phyloP scores from a whole-genome alignment of 2,888 invertebrate genomes.

The Allygus modestus region DNA sequence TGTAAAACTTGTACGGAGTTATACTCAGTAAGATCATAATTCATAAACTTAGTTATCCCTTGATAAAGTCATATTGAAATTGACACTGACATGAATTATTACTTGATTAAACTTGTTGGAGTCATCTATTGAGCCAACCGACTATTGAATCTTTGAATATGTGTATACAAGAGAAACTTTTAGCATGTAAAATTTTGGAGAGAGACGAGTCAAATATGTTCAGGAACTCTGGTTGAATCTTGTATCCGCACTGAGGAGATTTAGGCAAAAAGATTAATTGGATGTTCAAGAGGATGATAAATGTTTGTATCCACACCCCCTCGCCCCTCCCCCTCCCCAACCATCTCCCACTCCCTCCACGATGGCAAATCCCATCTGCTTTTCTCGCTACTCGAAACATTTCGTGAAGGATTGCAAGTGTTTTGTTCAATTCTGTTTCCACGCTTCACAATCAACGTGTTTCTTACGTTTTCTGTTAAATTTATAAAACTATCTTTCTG shows the following conservation, averaged over 20 bases:
- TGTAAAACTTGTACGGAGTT: too few species aligned
- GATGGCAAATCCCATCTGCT: background rate
- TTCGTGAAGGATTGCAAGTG: background rate
- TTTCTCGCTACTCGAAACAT: background rate
- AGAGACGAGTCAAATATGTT: too few species aligned
- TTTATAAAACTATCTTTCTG: too few species aligned
- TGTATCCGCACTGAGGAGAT: background rate
- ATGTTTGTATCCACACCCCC: background rate
- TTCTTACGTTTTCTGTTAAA: background rate
- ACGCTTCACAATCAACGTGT: background rate
- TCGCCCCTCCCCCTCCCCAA: background rate
- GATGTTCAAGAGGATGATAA: conserved; percentile 10
- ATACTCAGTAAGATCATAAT: too few species aligned
- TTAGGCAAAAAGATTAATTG: conserved; percentile 29
- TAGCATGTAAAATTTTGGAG: too few species aligned
- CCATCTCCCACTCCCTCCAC: background rate
- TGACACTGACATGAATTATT: too few species aligned
- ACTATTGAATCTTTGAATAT: too few species aligned
- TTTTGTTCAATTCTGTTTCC: background rate
- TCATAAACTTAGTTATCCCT: too few species aligned
- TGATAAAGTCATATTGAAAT: too few species aligned
- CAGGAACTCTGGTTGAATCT: background rate
- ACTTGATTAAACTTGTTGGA: too few species aligned
- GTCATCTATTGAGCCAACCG: too few species aligned
- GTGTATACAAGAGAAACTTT: too few species aligned